phyloP scores from a whole-genome alignment of 1,140 invertebrate species.

The Drosophila arawakana region DNA sequence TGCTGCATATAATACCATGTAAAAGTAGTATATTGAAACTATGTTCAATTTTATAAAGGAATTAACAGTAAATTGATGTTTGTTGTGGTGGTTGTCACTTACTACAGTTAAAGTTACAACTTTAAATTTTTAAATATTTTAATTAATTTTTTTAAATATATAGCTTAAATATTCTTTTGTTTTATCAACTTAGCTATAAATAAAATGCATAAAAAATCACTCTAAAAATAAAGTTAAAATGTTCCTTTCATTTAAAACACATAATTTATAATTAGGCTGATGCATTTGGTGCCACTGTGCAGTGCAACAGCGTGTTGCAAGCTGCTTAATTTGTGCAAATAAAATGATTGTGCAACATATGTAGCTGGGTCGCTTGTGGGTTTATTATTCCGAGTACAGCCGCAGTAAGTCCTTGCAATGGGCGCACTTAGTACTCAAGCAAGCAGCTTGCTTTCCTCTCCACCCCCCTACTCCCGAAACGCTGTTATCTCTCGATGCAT shows the following conservation, averaged over 20 bases:
- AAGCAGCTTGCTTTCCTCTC: conserved; percentile 7
- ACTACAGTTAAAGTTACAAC: no score
- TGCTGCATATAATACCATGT: no score
- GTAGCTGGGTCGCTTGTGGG: conserved; percentile 50
- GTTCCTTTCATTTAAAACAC: neutral
- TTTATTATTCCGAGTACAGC: conserved; percentile 62
- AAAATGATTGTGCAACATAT: conserved; percentile 82
- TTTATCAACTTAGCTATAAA: no score
- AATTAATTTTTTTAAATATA: no score
- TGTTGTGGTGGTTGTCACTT: no score
- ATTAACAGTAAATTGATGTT: no score
- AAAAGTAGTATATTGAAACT: no score
- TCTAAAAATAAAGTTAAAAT: neutral
- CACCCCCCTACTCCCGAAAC: neutral
- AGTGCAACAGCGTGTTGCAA: conserved; percentile 30
- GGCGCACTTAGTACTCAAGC: conserved; percentile 32
- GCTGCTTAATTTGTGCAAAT: conserved; percentile 77
- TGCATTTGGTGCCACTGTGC: conserved; percentile 42
- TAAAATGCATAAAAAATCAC: no score
- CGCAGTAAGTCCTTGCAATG: conserved; percentile 46
- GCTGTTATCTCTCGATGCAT: neutral
- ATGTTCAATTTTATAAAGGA: no score
- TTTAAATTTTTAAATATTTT: no score
- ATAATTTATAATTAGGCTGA: neutral
- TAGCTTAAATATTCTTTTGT: no score